phyloP scores from a whole-genome alignment of 2,113 vertebrate genomes.

The Nasalis larvatus region DNA sequence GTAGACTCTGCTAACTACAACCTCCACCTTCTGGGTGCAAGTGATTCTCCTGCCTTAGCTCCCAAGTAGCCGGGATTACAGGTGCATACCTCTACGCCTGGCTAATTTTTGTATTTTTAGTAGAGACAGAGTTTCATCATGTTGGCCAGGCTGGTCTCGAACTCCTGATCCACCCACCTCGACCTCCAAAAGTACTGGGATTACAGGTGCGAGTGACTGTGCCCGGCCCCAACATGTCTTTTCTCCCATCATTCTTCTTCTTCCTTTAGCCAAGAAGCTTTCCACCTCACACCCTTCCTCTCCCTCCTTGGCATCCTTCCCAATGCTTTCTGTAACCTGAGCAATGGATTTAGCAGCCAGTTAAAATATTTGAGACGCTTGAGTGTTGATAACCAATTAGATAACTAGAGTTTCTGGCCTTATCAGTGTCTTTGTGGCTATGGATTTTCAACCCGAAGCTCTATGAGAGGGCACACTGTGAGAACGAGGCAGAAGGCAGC shows the following conservation, averaged over 20 bases:
- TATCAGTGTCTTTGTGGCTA: background rate
- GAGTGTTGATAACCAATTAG: background rate
- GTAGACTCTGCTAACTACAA: no score
- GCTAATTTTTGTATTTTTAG: no score
- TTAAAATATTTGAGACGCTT: background rate
- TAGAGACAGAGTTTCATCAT: no score
- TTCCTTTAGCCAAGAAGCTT: background rate
- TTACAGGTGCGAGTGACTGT: no score
- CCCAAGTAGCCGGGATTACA: no score
- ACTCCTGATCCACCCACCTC: no score
- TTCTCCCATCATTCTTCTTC: background rate
- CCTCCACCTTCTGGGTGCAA: no score
- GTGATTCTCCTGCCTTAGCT: no score
- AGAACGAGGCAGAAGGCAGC: background rate
- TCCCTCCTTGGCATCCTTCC: background rate
- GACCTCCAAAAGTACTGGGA: no score
- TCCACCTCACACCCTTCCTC: background rate
- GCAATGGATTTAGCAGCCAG: background rate
- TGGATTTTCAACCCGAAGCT: background rate
- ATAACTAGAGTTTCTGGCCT: background rate
- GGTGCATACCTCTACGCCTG: no score
- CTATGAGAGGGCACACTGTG: fast-evolving
- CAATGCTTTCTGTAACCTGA: background rate
- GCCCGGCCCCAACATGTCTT: background rate
- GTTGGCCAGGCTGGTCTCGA: no score